Base-by-base conservation (phyloP, 2,797 vertebrate genomes). In the Xiphophorus birchmanni region DNA sequence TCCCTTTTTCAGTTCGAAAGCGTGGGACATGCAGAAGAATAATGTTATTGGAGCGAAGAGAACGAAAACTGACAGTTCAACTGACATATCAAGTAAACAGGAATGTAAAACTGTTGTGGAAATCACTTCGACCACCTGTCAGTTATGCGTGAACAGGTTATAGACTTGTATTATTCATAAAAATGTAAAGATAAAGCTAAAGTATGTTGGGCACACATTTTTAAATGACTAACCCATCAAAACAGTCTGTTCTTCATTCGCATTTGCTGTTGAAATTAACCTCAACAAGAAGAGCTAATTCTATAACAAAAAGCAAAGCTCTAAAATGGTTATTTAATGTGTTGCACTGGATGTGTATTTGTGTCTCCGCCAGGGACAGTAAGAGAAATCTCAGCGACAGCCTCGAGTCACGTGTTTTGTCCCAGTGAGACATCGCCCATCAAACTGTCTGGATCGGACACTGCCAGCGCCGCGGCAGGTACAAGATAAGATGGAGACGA, bases 361-460 rank as follows among this genome's bases (percentile, higher is more conserved):
- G 44, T 67, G 76, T 58, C 60, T 82, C 89, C 75, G 79, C 1
- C 2, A 12, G 75, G 21, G 37, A 84, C 4, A 32, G 73, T 54
- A n/a, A 73, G 58, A 85, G 73, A 52, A 26, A n/a, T 75, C 44
- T 83, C 13, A 65, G 81, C 63, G 74, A 78, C 63, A 35, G 72
- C 79, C 74, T 65, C 23, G 1, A 80, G 60, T 92, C 86, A 73
- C 52, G 37, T 85, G 86, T 76, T 58, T 1, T 26, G 50, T 80
- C 76, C 76, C 86, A 74, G 67, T 63, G 81, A 87, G 88, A 90
- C 78, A 47, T 88, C 77, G 86, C 83, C 63, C 81, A 86, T 88
- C 73, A 2, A 80, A 58, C 81, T 84, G 91, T 90, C 88, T 92
- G 86, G 79, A 85, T 87, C 80, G 90, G 78, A 87, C 74, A 85